Evolutionary conservation across 2,888 invertebrate species (phyloP), one percentile per base, ranked within the genome.

Genomic region (Dione vanillae): DNA sequence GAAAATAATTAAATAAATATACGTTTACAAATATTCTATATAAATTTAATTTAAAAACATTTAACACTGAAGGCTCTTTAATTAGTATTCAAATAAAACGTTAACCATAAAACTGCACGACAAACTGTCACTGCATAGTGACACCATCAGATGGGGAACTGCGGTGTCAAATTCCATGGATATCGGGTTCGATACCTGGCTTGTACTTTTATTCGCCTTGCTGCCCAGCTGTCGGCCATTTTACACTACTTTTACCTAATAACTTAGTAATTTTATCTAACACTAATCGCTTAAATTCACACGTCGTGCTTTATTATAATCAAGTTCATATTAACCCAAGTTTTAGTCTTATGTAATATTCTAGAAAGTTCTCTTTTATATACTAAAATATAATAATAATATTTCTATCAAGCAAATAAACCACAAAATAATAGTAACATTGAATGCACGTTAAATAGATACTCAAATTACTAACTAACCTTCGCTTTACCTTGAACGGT

Each of bases 141-240:
- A 75, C 74, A 74, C 71, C 66, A 70, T 68, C 75, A 73, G 75
- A 10, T 73, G 59, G 75, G 75, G 74, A 73, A 78, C 69, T 74
- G 65, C 56, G 78, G 85, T 88, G 72, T 89, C 85, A 69, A 76
- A 80, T 89, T 83, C 74, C 88, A 64, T 75, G 69, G 80, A 85
- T 89, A 82, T 90, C 87, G 74, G 79, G 86, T 90, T 90, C 81
- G 83, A 83, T 83, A 79, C 83, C 83, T 71, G 82, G 79, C 70
- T 64, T 66, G 73, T 77, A 77, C 82, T 79, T 80, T 82, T 80
- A 78, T 77, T 77, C 79, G 78, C 78, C 81, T 77, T 79, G 77
- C 76, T 77, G 67, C 76, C 83, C 89, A 89, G 83, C 86, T 89
- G 90, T 81, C 84, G 79, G 70, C 68, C 69, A 62, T 71, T 69